Conservation (phyloP, 2,113 vertebrate species). For the Archilochus colubris region DNA sequence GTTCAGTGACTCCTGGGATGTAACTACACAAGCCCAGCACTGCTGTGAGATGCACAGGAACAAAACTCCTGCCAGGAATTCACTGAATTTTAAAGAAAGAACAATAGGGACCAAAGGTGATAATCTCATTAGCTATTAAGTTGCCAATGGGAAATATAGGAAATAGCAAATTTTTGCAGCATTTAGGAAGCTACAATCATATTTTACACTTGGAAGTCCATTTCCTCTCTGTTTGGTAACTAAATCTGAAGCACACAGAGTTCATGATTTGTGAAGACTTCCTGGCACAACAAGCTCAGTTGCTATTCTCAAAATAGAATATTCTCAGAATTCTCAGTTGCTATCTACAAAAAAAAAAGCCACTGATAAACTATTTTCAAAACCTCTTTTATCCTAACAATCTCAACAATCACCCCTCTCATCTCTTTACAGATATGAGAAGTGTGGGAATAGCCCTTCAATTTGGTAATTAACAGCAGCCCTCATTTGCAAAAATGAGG, state of each 20-base stretch:
- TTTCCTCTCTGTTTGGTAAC: background rate
- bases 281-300: background rate
- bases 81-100: background rate
- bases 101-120: background rate
- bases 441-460: background rate
- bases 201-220: background rate
- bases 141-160: background rate
- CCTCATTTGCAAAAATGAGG: background rate
- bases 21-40: background rate
- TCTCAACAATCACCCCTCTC: background rate
- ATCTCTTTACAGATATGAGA: background rate
- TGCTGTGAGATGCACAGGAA: background rate
- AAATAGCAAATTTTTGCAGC: background rate
- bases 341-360: background rate
- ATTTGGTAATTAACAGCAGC: background rate
- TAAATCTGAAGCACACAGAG: background rate
- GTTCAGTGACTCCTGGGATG: background rate
- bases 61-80: background rate
- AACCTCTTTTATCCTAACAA: background rate
- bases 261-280: background rate
- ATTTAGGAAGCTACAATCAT: background rate
- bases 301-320: background rate
- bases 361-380: background rate
- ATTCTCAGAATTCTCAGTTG: too few species aligned
- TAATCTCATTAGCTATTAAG: background rate